A percentile compares a stretch with the other conserved stretches of the same genome.
phyloP scores from a whole-genome alignment of 2,113 vertebrate genomes.

The Notarius quadriscutis region DNA sequence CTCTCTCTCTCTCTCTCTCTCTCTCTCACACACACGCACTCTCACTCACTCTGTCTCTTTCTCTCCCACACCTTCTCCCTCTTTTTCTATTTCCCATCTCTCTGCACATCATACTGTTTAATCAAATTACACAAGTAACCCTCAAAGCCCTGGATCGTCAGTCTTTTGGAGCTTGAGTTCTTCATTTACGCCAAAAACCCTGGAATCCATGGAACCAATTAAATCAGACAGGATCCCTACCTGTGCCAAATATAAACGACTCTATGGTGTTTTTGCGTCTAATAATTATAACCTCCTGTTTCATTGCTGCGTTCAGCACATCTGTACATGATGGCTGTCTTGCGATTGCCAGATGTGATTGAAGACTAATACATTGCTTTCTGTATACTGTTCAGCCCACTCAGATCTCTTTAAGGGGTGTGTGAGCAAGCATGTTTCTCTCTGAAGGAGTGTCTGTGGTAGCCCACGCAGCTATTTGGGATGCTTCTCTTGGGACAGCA shows the following conservation, averaged over 20 bases:
- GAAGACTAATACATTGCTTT: background rate
- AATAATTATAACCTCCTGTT: constrained; percentile 17
- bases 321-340: background rate
- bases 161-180: constrained; percentile 54
- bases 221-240: constrained; percentile 22
- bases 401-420: constrained; percentile 4
- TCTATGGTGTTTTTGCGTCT: constrained; percentile 5
- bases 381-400: constrained; percentile 6
- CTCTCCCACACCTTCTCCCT: constrained; percentile 64
- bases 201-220: constrained; percentile 16
- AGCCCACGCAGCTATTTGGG: constrained; percentile 34
- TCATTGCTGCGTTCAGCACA: constrained; percentile 3
- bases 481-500: constrained; percentile 43
- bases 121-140: constrained; percentile 81
- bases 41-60: constrained; percentile 55
- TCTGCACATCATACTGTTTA: constrained; percentile 64
- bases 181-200: constrained; percentile 39
- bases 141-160: constrained; percentile 62
- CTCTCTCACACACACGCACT: constrained; percentile 35
- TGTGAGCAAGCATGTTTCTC: constrained; percentile 13
- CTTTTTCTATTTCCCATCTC: constrained; percentile 60
- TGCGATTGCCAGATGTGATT: constrained; percentile 2
- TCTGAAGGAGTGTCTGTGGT: constrained; percentile 42
- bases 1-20: constrained; percentile 62
- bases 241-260: constrained; percentile 23